Percentiles rank a stretch among this genome's conserved stretches.
phyloP scores from a whole-genome alignment of 2,888 invertebrate genomes.

The Bombyx huttoni region DNA sequence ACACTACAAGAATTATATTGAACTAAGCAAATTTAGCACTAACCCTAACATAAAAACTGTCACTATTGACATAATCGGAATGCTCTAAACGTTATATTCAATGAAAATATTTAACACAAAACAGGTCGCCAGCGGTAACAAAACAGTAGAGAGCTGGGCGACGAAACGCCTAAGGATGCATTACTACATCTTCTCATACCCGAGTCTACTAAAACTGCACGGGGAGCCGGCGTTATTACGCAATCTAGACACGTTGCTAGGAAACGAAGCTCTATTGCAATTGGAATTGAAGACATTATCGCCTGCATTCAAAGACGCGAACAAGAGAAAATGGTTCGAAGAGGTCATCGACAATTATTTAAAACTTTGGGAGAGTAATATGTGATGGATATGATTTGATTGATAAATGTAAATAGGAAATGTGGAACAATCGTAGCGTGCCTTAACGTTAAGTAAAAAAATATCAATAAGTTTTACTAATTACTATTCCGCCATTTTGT shows the following conservation, averaged over 20 bases:
- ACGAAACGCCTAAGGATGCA: conserved; percentile 77
- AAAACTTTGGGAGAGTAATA: conserved; percentile 91
- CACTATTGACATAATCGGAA: no score
- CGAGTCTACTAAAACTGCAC: conserved; percentile 84
- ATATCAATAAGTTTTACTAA: neutral
- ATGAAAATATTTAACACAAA: conserved; percentile 6
- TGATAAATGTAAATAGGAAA: neutral
- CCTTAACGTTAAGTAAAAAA: neutral
- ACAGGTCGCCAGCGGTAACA: conserved; percentile 82
- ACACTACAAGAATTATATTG: no score
- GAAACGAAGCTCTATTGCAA: conserved; percentile 87
- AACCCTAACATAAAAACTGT: no score
- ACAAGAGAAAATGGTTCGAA: conserved; percentile 86
- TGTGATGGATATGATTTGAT: conserved; percentile 64
- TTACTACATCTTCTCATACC: conserved; percentile 86
- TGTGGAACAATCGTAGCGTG: neutral
- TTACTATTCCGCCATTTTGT: no score
- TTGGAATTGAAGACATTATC: conserved; percentile 84
- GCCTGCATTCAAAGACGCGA: conserved; percentile 82
- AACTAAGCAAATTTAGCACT: no score
- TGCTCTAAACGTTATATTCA: neutral
- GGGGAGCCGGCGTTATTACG: conserved; percentile 81
- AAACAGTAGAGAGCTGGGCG: conserved; percentile 84
- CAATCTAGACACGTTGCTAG: conserved; percentile 79
- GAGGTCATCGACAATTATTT: conserved; percentile 92